A percentile compares a stretch with the other conserved stretches of the same genome.
Conservation (phyloP, 2,888 invertebrate species). For the Conops quadrifasciatus region DNA sequence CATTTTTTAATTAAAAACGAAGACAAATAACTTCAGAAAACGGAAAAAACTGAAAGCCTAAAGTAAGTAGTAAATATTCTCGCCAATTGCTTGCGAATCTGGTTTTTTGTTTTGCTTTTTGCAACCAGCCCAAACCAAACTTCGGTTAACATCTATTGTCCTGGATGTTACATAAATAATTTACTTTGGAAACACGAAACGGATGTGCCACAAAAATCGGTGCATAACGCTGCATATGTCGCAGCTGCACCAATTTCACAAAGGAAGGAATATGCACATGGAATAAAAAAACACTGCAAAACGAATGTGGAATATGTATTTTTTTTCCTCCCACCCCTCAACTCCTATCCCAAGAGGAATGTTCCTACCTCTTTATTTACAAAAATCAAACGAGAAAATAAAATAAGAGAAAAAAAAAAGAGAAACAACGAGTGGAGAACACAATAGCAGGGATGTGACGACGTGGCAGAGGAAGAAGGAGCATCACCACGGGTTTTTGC, state of each 20-base stretch:
- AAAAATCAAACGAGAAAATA: not conserved
- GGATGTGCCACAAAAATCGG: conserved; percentile 13
- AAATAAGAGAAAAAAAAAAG: not conserved
- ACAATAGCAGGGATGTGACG: not conserved
- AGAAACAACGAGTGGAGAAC: not conserved
- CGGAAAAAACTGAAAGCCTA: too few species aligned
- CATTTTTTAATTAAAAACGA: too few species aligned
- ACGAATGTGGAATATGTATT: not conserved
- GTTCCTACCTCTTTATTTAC: not conserved
- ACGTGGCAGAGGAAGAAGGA: not conserved
- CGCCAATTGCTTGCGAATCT: too few species aligned
- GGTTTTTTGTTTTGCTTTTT: too few species aligned
- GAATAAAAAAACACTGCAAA: not conserved
- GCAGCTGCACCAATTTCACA: conserved; percentile 21
- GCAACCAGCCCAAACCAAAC: too few species aligned
- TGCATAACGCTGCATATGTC: conserved; percentile 18
- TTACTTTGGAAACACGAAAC: not conserved
- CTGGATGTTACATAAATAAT: not conserved
- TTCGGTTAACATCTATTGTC: too few species aligned
- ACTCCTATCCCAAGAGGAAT: not conserved
- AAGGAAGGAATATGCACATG: not conserved
- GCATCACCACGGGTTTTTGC: too few species aligned
- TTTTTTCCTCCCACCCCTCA: not conserved
- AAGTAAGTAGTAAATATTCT: too few species aligned
- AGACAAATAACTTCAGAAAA: too few species aligned